A percentile compares a stretch with the other conserved stretches of the same genome.
phyloP scores from a whole-genome alignment of 2,113 vertebrate species.

The Alosa alosa region DNA sequence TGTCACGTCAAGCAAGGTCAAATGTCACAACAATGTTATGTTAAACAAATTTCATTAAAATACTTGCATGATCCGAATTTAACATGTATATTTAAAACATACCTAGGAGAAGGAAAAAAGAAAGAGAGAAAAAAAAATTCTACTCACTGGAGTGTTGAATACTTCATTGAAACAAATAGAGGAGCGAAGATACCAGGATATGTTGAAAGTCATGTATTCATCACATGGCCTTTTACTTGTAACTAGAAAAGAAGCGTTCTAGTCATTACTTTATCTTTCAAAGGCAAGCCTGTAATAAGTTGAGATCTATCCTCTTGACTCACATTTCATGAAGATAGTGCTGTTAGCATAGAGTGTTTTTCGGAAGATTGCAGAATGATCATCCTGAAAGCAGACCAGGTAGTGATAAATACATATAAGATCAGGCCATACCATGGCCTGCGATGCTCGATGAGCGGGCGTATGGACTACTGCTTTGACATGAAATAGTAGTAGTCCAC shows the following conservation, averaged over 20 bases:
- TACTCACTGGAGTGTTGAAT: conserved; percentile 73
- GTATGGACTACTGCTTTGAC: not conserved
- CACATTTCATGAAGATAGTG: conserved; percentile 72
- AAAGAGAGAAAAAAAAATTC: not conserved
- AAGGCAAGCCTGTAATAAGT: no score
- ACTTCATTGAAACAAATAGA: conserved; percentile 76
- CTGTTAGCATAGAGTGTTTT: conserved; percentile 74
- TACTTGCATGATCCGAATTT: not conserved
- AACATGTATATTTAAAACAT: not conserved
- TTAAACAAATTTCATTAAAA: not conserved
- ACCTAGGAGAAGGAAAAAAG: no score
- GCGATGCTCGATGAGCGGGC: not conserved
- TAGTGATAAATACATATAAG: not conserved
- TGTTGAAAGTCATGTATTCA: conserved; percentile 62
- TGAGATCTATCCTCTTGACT: conserved; percentile 41
- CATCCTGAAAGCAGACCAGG: conserved; percentile 53
- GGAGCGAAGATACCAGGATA: conserved; percentile 76
- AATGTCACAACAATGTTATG: not conserved
- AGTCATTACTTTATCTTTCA: not conserved
- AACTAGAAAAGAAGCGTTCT: conserved; percentile 50
- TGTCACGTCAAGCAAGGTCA: not conserved
- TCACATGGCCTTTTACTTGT: conserved; percentile 60
- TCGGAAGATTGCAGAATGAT: conserved; percentile 61
- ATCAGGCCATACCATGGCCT: not conserved
- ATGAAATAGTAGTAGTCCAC: not conserved